Conservation (phyloP, 2,113 vertebrate species). For the Dipodomys spectabilis region DNA sequence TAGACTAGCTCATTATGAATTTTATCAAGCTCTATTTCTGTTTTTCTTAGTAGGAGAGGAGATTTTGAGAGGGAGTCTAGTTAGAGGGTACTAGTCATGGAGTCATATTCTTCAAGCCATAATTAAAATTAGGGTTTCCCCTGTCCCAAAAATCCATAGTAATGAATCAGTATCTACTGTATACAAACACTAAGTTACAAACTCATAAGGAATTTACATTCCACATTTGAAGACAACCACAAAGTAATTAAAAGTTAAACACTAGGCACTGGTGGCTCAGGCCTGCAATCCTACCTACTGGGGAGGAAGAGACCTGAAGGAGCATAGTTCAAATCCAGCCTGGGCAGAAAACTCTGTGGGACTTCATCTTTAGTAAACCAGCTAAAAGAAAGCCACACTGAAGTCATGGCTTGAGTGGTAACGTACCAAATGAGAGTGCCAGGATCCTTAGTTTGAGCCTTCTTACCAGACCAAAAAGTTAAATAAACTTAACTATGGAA, state of each 20-base stretch:
- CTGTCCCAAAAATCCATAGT: not conserved
- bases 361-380: too few species aligned
- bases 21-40: constrained; percentile 10
- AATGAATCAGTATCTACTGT: not conserved
- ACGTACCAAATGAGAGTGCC: too few species aligned
- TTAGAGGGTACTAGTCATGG: not conserved
- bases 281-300: too few species aligned
- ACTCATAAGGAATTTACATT: not conserved
- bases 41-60: not conserved
- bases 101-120: not conserved
- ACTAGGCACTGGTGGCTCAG: too few species aligned
- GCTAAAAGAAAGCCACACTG: too few species aligned
- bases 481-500: not conserved
- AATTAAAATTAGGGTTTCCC: not conserved
- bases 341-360: too few species aligned
- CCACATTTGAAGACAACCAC: not conserved
- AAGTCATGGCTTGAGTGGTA: too few species aligned
- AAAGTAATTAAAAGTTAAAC: not conserved
- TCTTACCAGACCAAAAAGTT: not conserved
- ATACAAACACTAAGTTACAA: not conserved
- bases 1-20: not conserved
- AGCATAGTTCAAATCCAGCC: too few species aligned
- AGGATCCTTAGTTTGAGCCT: too few species aligned
- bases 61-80: not conserved
- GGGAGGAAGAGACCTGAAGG: too few species aligned